Evolutionary conservation across 2,113 vertebrate species (phyloP), one percentile per base, ranked within the genome.

Genomic region (Monarcha castaneiventris): DNA sequence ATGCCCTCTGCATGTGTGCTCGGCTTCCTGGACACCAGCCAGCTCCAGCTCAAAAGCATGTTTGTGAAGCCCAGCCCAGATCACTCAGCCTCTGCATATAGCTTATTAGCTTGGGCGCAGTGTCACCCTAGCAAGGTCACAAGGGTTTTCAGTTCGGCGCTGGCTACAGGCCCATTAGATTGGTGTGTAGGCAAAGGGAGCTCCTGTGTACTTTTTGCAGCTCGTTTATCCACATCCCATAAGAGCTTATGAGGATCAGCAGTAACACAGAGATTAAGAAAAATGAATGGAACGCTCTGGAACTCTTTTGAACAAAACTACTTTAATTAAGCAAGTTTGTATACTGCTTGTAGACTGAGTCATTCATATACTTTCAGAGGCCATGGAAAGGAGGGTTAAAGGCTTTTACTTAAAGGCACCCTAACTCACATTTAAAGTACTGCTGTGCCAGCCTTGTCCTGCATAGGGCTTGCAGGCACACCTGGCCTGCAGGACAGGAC

Each of bases 71-170:
- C 92, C 67, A 83, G 59, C 88, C 90, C 90, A 85, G 46, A 73
- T 73, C 58, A 0, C 54, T 93, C 46, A 94, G 85, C 67, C n/a
- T 85, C 41, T 61, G 54, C 75, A 66, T 33, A 56, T 2, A 4
- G 75, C 41, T 56, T 76, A 82, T 49, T 84, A 91, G 78, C 66
- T 69, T 1, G 5, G 55, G 88, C 14, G 8, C 62, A 37, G 75
- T 91, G 88, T 95, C 90, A 88, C 92, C 85, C 78, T 32, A 80
- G 71, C 82, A 95, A 94, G 82, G 95, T 96, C 92, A 90, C 44
- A 54, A 64, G 67, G 41, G 11, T 76, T 83, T 94, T 93, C 74
- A 64, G 58, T 62, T 82, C 3, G 7, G 49, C 16, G 26, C 82
- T 97, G 82, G 67, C 95, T 80, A 9, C 17, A 56, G n/a, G 82